Conservation (phyloP, 2,888 invertebrate species). For the Dicyrtomina minuta region DNA sequence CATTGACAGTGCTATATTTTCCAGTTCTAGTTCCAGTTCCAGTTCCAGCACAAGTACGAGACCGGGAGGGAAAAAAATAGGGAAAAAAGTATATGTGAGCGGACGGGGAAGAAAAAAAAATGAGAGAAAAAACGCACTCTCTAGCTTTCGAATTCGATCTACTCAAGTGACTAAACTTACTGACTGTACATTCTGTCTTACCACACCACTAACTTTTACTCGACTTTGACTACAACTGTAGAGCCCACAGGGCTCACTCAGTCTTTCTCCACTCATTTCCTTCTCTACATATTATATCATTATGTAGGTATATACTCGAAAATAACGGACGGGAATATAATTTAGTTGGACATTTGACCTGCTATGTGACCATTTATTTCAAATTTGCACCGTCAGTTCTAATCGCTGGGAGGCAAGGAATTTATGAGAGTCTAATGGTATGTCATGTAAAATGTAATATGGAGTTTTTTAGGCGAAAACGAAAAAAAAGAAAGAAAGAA, state of each 20-base stretch:
- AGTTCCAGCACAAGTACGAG: neutral
- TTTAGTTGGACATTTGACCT: slow-evolving; percentile 26
- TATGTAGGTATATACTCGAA: neutral
- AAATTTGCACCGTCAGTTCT: slow-evolving; percentile 20
- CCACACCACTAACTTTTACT: slow-evolving; percentile 35
- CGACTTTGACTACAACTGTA: too few relatives aligned
- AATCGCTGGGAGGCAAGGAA: slow-evolving; percentile 16
- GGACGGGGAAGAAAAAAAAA: neutral
- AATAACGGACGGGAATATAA: neutral
- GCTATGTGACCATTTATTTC: slow-evolving; percentile 25
- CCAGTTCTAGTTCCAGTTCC: too few relatives aligned
- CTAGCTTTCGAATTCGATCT: too few relatives aligned
- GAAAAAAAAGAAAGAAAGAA: too few relatives aligned
- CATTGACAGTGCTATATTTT: too few relatives aligned
- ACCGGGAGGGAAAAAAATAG: slow-evolving; percentile 11
- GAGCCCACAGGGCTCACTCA: too few relatives aligned
- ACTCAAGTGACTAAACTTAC: slow-evolving; percentile 26
- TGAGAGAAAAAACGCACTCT: slow-evolving; percentile 1
- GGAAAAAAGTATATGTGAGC: slow-evolving; percentile 10
- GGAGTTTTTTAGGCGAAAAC: too few relatives aligned
- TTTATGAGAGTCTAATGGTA: slow-evolving; percentile 12
- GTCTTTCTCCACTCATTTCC: too few relatives aligned
- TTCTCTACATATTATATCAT: too few relatives aligned
- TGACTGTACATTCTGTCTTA: slow-evolving; percentile 20
- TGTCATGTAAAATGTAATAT: too few relatives aligned